Percentiles rank a stretch among this genome's conserved stretches.
These are phyloP conservation scores for Aquatica leii DNA, from an alignment of 2,888 invertebrate genomes.

Conservation along the genomic window DNA sequence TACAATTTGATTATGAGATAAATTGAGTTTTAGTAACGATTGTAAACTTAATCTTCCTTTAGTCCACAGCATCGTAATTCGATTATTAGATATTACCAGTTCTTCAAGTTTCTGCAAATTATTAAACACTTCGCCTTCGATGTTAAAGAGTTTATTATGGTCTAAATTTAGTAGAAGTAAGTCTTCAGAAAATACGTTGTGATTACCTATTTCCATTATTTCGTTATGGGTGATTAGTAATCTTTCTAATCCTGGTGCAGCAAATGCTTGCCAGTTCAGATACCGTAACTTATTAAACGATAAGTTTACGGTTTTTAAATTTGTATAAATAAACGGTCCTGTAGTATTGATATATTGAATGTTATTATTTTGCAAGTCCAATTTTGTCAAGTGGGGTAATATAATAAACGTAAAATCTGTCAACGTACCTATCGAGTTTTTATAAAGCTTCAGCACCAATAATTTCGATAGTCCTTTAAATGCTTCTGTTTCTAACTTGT, in stretches of 20 bases:
- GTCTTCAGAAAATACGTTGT: conserved; percentile 1
- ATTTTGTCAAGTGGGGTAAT: conserved; percentile 5
- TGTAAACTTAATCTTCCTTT: background rate
- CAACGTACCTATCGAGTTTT: conserved; percentile 8
- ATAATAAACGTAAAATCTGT: conserved; percentile 6
- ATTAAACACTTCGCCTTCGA: background rate
- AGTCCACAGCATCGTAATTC: conserved; percentile 1
- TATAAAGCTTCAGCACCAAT: conserved; percentile 10
- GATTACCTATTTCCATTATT: background rate
- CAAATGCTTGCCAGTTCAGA: conserved; percentile 7
- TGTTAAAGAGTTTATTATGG: background rate
- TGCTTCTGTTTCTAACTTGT: background rate
- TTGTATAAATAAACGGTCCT: conserved; percentile 4
- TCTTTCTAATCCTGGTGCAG: conserved; percentile 8
- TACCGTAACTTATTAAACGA: conserved; percentile 8
- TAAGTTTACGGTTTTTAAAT: conserved; percentile 13
- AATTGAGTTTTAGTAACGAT: background rate
- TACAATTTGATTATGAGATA: conserved; percentile 10
- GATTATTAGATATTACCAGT: conserved; percentile 10
- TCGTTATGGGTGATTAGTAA: conserved; percentile 4
- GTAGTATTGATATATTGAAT: conserved; percentile 1
- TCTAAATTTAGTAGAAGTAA: conserved; percentile 7
- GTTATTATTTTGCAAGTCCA: conserved; percentile 15
- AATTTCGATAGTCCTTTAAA: background rate
- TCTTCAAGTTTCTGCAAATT: conserved; percentile 8